phyloP scores from a whole-genome alignment of 2,113 vertebrate species.

The Myiozetetes cayanensis region DNA sequence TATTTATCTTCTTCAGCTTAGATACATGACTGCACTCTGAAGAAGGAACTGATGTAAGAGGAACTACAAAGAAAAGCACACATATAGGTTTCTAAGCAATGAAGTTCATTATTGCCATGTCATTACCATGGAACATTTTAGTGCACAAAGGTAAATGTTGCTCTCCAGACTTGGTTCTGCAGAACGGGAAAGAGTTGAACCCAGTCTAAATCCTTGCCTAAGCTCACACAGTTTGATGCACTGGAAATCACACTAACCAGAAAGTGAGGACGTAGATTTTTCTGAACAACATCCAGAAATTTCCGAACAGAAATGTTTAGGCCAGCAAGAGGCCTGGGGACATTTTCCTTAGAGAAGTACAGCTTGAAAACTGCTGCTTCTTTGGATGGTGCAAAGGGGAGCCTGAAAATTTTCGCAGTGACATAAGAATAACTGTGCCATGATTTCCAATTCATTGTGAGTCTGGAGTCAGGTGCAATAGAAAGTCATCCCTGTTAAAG shows the following conservation, averaged over 20 bases:
- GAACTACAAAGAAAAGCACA: not conserved
- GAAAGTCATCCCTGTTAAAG: not conserved
- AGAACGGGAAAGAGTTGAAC: not conserved
- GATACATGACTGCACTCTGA: not conserved
- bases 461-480: not conserved
- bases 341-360: not conserved
- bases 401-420: not conserved
- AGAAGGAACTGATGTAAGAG: not conserved
- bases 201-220: not conserved
- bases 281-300: not conserved
- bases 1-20: not conserved
- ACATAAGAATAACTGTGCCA: not conserved
- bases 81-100: not conserved
- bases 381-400: not conserved
- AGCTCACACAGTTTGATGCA: not conserved
- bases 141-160: not conserved
- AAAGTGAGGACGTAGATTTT: not conserved
- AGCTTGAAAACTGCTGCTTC: not conserved
- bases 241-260: not conserved
- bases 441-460: not conserved
- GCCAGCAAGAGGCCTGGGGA: not conserved
- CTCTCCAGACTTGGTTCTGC: not conserved
- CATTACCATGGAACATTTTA: not conserved
- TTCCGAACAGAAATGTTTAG: not conserved
- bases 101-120: not conserved